A percentile compares a stretch with the other conserved stretches of the same genome.
Evolutionary conservation across 2,113 vertebrate genomes (phyloP).

Genomic region (Phocoena sinus): DNA sequence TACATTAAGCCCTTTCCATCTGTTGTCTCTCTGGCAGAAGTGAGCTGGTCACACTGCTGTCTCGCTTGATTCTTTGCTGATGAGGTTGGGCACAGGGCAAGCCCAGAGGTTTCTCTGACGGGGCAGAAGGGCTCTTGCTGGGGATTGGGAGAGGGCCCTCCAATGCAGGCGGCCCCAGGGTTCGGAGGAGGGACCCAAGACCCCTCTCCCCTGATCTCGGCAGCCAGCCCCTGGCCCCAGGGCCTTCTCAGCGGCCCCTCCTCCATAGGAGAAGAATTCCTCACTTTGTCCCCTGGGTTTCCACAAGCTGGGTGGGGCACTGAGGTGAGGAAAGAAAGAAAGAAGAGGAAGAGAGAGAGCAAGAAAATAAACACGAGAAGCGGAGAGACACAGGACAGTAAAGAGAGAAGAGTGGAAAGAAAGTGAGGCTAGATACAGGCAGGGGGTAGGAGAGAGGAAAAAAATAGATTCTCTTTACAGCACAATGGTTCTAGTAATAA

Average conservation of each 20-base stretch:
- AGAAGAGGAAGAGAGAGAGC: neutral
- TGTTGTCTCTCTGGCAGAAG: neutral
- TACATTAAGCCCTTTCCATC: neutral
- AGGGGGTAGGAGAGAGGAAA: neutral
- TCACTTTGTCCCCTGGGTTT: neutral
- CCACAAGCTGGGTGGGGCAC: neutral
- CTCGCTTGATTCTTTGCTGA: conserved; percentile 13
- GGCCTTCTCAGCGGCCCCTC: neutral
- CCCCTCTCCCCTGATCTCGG: neutral
- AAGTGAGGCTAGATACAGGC: neutral
- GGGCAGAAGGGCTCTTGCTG: neutral
- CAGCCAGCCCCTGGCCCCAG: neutral
- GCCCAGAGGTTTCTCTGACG: neutral
- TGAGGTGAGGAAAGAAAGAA: neutral
- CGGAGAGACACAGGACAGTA: neutral
- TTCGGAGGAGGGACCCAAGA: neutral
- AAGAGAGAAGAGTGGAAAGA: neutral
- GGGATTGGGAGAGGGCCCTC: neutral
- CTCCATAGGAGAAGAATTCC: neutral
- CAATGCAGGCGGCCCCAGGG: neutral
- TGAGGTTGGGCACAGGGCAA: neutral
- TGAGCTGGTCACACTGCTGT: neutral
- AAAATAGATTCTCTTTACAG: neutral
- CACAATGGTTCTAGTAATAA: neutral
- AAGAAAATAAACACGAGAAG: neutral